Conservation (phyloP, 2,113 vertebrate genomes). For the Cebidichthys violaceus region DNA sequence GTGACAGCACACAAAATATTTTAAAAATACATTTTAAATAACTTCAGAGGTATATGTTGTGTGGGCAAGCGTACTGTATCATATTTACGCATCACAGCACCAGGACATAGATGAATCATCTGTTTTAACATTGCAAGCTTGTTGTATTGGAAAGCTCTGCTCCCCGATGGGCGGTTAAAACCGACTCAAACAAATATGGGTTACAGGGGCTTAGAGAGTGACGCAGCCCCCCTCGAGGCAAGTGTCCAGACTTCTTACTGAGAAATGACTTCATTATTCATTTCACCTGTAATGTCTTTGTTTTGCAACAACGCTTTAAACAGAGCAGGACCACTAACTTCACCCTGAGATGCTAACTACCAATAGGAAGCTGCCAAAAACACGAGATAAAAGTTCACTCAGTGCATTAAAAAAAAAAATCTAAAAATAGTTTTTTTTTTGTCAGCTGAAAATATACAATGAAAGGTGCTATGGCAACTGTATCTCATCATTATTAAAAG, state of each 20-base stretch:
- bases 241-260: slow-evolving; percentile 64
- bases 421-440: slow-evolving; percentile 46
- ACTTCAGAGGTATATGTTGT: slow-evolving; percentile 16
- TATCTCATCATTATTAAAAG: slow-evolving; percentile 47
- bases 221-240: slow-evolving; percentile 51
- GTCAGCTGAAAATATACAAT: slow-evolving; percentile 47
- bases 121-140: slow-evolving; percentile 37
- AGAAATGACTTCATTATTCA: slow-evolving; percentile 70
- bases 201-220: slow-evolving; percentile 51
- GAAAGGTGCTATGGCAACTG: slow-evolving; percentile 15
- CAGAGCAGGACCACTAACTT: slow-evolving; percentile 32
- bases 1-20: slow-evolving; percentile 22
- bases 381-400: slow-evolving; percentile 29
- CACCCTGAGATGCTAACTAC: slow-evolving; percentile 20
- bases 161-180: slow-evolving; percentile 52
- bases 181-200: slow-evolving; percentile 60
- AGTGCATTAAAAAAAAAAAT: slow-evolving; percentile 12
- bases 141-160: slow-evolving; percentile 42
- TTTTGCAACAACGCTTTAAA: slow-evolving; percentile 56
- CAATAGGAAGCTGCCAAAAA: slow-evolving; percentile 42
- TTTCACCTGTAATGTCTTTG: slow-evolving; percentile 69
- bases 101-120: slow-evolving; percentile 54
- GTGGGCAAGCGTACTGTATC: slow-evolving; percentile 20
- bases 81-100: slow-evolving; percentile 45
- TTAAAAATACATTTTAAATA: slow-evolving; percentile 45